Percentiles rank a stretch among this genome's conserved stretches.
phyloP scores from a whole-genome alignment of 2,797 vertebrate species.

The Darevskia mixta region DNA sequence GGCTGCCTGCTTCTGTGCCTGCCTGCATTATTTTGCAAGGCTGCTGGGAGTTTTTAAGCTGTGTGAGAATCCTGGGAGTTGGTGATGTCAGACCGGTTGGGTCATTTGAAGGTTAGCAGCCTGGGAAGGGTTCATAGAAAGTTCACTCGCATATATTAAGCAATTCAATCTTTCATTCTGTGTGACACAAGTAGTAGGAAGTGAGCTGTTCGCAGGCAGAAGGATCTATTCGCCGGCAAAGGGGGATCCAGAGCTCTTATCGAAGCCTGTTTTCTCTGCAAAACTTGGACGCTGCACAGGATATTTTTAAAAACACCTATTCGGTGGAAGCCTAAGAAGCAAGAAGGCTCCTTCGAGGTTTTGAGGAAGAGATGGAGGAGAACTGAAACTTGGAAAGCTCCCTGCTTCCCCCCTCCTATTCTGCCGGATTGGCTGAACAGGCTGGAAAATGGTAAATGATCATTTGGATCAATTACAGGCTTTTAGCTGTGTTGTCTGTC shows the following conservation, averaged over 20 bases:
- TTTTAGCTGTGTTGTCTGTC: constrained; percentile 86
- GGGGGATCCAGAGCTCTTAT: constrained; percentile 75
- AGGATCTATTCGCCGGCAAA: constrained; percentile 86
- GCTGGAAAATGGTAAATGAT: constrained; percentile 86
- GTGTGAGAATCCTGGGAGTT: constrained; percentile 91
- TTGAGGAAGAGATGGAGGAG: constrained; percentile 60
- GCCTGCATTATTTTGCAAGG: constrained; percentile 74
- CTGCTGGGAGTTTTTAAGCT: constrained; percentile 84
- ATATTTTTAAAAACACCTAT: constrained; percentile 55
- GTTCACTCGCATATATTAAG: constrained; percentile 99
- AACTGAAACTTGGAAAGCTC: constrained; percentile 77
- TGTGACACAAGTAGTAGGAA: constrained; percentile 92
- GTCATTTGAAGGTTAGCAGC: constrained; percentile 98
- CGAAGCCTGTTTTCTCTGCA: constrained; percentile 69
- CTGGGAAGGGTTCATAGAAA: constrained; percentile 95
- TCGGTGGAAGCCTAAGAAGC: constrained; percentile 62
- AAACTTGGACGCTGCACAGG: constrained; percentile 68
- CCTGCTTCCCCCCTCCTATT: constrained; percentile 75
- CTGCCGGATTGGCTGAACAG: constrained; percentile 82
- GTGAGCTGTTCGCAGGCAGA: constrained; percentile 90
- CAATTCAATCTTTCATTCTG: constrained; percentile 97
- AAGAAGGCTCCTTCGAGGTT: constrained; percentile 67
- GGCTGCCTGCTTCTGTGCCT: constrained; percentile 49
- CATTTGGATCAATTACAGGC: constrained; percentile 87
- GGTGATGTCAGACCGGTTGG: constrained; percentile 95